Evolutionary conservation across 2,797 vertebrate genomes (phyloP), one percentile per base, ranked within the genome.

Genomic region (Perodicticus potto): DNA sequence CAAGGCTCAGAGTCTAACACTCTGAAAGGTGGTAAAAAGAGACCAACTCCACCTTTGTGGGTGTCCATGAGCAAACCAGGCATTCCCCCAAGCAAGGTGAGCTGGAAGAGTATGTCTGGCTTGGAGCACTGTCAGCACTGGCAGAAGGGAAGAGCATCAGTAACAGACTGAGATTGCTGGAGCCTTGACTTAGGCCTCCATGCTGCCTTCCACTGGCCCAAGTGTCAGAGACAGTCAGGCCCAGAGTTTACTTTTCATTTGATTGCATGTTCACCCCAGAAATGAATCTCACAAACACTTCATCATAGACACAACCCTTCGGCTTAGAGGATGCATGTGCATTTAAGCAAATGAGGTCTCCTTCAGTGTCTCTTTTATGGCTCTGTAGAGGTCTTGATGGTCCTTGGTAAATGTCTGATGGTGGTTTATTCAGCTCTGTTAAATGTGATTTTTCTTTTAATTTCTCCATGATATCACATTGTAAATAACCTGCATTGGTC

Each of bases 401-500:
- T 69, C 25, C 45, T 43, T 25, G 32, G 34, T 5, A 55, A 93
- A 65, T 57, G 67, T 76, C 53, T 81, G 49, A 37, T 82, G 61
- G 57, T 10, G 49, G 43, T 70, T 69, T 27, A 73, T 55, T 69
- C 65, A 85, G 29, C 84, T 84, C 72, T 40, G 8, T 45, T 13
- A 10, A 49, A 72, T 55, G 84, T 32, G 61, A 45, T 34, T 72
- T 67, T 89, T 23, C 29, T 32, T 45, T 88, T 43, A 25, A 23
- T 87, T 88, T 82, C 3, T 40, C n/a, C n/a, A 27, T 22, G 37
- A 2, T 1, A 0, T 40, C 5, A 19, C 5, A 2, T 59, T 73
- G 73, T 72, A 22, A 37, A 49, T 13, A 16, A 19, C 19, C 13
- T 1, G 0, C 0, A 1, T 9, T 23, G 9, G 9, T 43, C 45